Evolutionary conservation across 2,888 invertebrate species (phyloP).

Genomic region (Leucophenga montana): DNA sequence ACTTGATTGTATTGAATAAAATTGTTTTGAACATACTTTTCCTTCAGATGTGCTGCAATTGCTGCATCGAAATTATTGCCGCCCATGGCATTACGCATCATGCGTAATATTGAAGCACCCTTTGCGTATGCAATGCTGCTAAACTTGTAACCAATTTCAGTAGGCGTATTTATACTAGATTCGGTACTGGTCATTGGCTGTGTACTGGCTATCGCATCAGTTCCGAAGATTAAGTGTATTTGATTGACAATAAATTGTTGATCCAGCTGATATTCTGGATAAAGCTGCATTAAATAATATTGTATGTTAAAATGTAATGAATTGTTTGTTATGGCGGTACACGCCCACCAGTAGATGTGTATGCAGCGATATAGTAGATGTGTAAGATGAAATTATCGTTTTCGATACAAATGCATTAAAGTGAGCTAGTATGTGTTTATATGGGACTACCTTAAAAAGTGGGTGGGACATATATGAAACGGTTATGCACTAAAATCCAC

Average conservation of each 20-base stretch:
- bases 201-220: constrained; percentile 76
- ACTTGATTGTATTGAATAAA: background rate
- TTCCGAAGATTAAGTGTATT: constrained; percentile 77
- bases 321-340: background rate
- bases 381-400: no score
- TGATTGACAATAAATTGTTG: constrained; percentile 82
- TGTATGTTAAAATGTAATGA: constrained; percentile 73
- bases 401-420: no score
- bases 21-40: constrained; percentile 70
- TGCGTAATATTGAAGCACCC: constrained; percentile 78
- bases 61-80: constrained; percentile 74
- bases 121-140: constrained; percentile 79
- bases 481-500: no score
- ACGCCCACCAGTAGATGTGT: background rate
- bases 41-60: constrained; percentile 75
- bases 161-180: constrained; percentile 75
- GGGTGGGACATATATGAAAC: no score
- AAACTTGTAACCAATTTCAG: constrained; percentile 76
- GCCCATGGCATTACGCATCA: constrained; percentile 79
- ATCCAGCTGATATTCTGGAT: constrained; percentile 78
- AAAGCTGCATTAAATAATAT: constrained; percentile 74
- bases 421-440: no score
- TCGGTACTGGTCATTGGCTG: constrained; percentile 76
- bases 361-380: no score
- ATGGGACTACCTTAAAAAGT: no score